phyloP scores from a whole-genome alignment of 2,113 vertebrate species.

The Nymphicus hollandicus region DNA sequence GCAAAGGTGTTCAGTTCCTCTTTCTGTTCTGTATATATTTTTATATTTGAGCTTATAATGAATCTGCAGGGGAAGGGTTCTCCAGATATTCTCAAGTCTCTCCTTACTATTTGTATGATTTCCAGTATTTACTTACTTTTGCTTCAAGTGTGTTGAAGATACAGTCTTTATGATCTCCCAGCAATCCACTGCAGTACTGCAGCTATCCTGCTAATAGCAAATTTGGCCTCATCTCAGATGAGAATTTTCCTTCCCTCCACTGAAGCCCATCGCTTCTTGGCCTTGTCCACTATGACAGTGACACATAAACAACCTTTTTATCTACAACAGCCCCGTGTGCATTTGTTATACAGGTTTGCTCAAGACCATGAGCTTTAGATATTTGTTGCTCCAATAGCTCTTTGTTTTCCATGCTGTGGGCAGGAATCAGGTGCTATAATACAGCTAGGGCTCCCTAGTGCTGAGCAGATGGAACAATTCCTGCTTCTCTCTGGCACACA shows the following conservation, averaged over 20 bases:
- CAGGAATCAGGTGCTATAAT: neutral
- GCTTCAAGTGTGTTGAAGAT: neutral
- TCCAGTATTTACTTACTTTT: neutral
- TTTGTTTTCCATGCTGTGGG: neutral
- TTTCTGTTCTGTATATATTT: neutral
- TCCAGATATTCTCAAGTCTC: neutral
- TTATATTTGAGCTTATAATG: neutral
- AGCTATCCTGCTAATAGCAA: neutral
- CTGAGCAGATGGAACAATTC: neutral
- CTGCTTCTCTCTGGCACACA: neutral
- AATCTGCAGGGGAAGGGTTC: neutral
- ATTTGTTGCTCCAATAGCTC: neutral
- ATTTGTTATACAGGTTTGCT: rapidly evolving
- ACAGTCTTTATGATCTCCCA: neutral
- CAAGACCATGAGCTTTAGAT: neutral
- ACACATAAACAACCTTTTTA: neutral
- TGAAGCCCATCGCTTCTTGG: neutral
- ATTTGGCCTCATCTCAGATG: neutral
- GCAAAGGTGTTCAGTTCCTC: neutral
- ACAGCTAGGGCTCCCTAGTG: neutral
- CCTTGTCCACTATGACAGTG: neutral
- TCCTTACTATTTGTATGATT: neutral
- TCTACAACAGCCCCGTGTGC: neutral
- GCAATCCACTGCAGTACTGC: neutral
- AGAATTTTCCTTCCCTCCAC: neutral